Percentiles rank a stretch among this genome's conserved stretches.
phyloP scores from a whole-genome alignment of 2,888 invertebrate species.

The Himalopsyche kuldschensis region DNA sequence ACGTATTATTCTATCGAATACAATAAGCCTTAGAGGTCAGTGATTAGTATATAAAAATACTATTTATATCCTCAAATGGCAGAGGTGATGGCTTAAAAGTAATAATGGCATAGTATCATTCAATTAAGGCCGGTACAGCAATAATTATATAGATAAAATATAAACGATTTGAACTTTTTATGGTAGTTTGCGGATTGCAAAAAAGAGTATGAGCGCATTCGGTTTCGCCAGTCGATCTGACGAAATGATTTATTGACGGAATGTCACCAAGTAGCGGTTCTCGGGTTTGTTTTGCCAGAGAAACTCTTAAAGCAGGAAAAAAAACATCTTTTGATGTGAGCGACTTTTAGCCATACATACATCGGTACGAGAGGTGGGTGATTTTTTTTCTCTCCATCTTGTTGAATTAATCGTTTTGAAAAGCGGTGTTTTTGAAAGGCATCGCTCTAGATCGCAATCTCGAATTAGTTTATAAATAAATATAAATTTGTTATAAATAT shows the following conservation, averaged over 20 bases:
- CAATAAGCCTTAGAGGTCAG: too few species aligned
- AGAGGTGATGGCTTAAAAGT: too few species aligned
- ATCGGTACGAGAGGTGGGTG: not conserved
- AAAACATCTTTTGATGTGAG: not conserved
- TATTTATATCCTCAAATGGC: too few species aligned
- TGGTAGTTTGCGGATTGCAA: too few species aligned
- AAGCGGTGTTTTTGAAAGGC: not conserved
- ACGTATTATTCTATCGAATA: too few species aligned
- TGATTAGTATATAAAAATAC: too few species aligned
- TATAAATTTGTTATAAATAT: too few species aligned
- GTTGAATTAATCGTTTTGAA: not conserved
- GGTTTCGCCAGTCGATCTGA: not conserved
- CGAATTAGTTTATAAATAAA: not conserved
- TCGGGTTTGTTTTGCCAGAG: not conserved
- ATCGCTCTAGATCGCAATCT: not conserved
- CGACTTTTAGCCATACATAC: not conserved
- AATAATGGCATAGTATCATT: too few species aligned
- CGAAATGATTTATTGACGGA: constrained; percentile 12
- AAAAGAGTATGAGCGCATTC: not conserved
- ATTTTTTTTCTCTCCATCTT: not conserved
- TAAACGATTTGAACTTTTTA: too few species aligned
- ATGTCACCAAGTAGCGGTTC: constrained; percentile 6
- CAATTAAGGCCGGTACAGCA: too few species aligned
- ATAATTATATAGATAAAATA: too few species aligned
- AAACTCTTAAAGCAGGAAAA: not conserved